Base-by-base conservation (phyloP, 2,113 vertebrate genomes). In the Percopsis transmontana region DNA sequence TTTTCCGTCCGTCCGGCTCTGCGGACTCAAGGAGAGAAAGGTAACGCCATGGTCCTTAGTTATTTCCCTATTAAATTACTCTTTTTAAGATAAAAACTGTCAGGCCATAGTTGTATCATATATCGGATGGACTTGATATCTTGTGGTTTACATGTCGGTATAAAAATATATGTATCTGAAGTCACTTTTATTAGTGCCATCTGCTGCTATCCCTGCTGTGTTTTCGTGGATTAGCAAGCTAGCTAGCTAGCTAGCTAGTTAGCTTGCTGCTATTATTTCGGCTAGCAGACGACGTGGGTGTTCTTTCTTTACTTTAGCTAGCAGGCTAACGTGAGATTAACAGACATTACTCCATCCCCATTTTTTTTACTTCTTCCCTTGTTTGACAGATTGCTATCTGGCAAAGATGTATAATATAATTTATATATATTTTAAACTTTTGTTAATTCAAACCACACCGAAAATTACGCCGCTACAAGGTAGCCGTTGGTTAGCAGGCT, bases 11-110 rank as follows among this genome's bases (percentile, higher is more conserved):
- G 94, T 95, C 94, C 94, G 94, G 94, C 92, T 94, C 85, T 87
- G 91, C 94, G 94, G 94, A 95, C 94, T 94, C 90, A 93, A 94
- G 94, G 94, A 94, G 93, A 94, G 89, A 93, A 90, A 89, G 90
- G 89, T 90, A 91, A 93, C 80, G 84, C 77, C 20, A 19, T 63
- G 59, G 50, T 71, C 62, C 72, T 56, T 10, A 39, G 42, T 41
- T 56, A 45, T 38, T 40, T 62, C 50, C 57, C 47, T 12, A 55
- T 59, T 64, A 52, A 82, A 76, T 66, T 21, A 59, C 38, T 21
- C 7, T 16, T 40, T 61, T 24, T 0, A 3, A 51, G 40, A 42
- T 0, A 15, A 18, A n/a, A 24, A 19, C 5, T 61, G 47, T 27
- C 42, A 33, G 6, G 48, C 63, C 57, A 27, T 11, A 18, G 60